These are phyloP conservation scores for Spodoptera exigua DNA, from an alignment of 2,888 invertebrate genomes.

Conservation along the genomic window DNA sequence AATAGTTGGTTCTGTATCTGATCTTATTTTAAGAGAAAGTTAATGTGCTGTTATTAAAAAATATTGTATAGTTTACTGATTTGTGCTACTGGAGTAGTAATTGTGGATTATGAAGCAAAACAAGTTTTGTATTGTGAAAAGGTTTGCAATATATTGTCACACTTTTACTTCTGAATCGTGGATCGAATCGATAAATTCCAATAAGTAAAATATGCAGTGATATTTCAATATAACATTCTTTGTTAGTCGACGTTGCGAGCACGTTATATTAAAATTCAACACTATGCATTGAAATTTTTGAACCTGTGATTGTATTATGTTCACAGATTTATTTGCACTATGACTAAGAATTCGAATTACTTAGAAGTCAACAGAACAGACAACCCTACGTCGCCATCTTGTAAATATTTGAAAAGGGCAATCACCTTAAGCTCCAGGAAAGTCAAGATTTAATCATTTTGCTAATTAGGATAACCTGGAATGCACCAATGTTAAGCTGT, in stretches of 20 bases:
- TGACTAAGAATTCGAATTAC: too few relatives aligned
- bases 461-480: background rate
- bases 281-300: slow-evolving; percentile 21
- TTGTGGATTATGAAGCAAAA: background rate
- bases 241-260: slow-evolving; percentile 3
- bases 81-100: background rate
- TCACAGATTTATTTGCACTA: too few relatives aligned
- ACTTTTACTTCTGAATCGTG: slow-evolving; percentile 12
- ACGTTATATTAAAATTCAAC: slow-evolving; percentile 24
- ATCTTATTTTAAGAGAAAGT: slow-evolving; percentile 48
- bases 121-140: background rate
- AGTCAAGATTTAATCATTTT: background rate
- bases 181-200: slow-evolving; percentile 11
- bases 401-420: too few relatives aligned
- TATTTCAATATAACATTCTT: slow-evolving; percentile 34
- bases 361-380: too few relatives aligned
- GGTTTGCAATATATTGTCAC: background rate
- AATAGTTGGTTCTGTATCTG: slow-evolving; percentile 26
- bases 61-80: background rate
- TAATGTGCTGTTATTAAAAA: slow-evolving; percentile 4
- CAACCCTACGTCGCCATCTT: too few relatives aligned
- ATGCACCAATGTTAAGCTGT: background rate
- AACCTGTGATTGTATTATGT: slow-evolving; percentile 14
- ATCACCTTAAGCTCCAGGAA: too few relatives aligned
- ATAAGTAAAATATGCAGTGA: slow-evolving; percentile 8